phyloP scores from a whole-genome alignment of 2,888 invertebrate species.

The Stratiomys singularior region DNA sequence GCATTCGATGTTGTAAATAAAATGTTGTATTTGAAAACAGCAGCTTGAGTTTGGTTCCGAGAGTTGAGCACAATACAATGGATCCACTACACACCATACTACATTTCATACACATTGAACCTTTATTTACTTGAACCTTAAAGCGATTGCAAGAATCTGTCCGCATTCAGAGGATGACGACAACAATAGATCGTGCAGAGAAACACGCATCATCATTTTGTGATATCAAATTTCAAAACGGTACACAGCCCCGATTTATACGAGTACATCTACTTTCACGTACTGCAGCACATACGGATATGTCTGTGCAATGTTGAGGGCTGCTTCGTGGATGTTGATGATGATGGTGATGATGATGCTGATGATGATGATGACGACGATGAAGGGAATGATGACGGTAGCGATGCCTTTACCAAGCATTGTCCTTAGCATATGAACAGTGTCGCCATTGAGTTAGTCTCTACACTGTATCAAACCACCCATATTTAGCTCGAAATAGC shows the following conservation, averaged over 20 bases:
- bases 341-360: no score
- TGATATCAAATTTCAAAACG: constrained; percentile 46
- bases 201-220: constrained; percentile 42
- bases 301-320: background rate
- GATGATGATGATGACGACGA: constrained; percentile 3
- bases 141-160: constrained; percentile 27
- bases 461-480: constrained; percentile 34
- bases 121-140: constrained; percentile 8
- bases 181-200: constrained; percentile 44
- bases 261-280: background rate
- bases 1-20: constrained; percentile 28
- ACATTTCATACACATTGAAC: background rate
- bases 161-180: constrained; percentile 42
- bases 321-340: background rate
- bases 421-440: constrained; percentile 17
- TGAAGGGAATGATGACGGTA: constrained; percentile 34
- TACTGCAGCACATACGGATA: background rate
- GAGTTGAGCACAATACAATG: background rate
- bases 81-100: background rate
- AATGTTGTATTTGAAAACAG: background rate
- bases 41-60: constrained; percentile 1
- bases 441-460: constrained; percentile 3
- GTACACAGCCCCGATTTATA: constrained; percentile 33
- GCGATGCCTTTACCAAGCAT: background rate
- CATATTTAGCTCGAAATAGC: constrained; percentile 17